These are phyloP conservation scores for Calephelis nemesis DNA, from an alignment of 1,140 invertebrate species.

Conservation along the genomic window DNA sequence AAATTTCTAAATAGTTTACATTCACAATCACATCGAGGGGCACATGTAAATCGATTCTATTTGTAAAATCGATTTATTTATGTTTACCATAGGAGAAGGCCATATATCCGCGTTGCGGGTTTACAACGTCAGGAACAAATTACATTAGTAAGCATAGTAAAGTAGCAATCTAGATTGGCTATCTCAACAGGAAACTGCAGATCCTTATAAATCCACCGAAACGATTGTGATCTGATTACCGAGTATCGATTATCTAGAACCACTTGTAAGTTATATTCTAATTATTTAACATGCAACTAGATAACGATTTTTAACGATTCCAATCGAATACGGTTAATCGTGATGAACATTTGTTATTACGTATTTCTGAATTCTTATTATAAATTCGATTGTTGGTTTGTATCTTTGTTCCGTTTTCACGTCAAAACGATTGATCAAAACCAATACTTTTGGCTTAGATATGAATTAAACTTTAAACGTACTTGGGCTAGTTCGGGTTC, in stretches of 20 bases:
- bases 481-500: no score
- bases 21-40: constrained; percentile 13
- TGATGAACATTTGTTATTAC: neutral
- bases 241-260: constrained; percentile 74
- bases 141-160: constrained; percentile 40
- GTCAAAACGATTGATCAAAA: no score
- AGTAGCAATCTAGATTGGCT: constrained; percentile 44
- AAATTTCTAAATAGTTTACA: constrained; percentile 19
- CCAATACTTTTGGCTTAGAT: no score
- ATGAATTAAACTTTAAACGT: no score
- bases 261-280: constrained; percentile 65
- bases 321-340: constrained; percentile 46
- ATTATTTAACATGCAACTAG: constrained; percentile 68
- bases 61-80: constrained; percentile 20
- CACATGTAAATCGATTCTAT: constrained; percentile 14
- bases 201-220: constrained; percentile 73
- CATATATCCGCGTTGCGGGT: constrained; percentile 20
- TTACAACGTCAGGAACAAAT: constrained; percentile 38
- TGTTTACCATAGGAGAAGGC: constrained; percentile 21
- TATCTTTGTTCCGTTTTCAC: no score
- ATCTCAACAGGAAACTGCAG: constrained; percentile 60
- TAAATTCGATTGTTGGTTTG: no score
- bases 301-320: constrained; percentile 67
- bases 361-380: neutral
- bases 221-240: constrained; percentile 71